phyloP scores from a whole-genome alignment of 2,113 vertebrate genomes.

The Otus sunia region DNA sequence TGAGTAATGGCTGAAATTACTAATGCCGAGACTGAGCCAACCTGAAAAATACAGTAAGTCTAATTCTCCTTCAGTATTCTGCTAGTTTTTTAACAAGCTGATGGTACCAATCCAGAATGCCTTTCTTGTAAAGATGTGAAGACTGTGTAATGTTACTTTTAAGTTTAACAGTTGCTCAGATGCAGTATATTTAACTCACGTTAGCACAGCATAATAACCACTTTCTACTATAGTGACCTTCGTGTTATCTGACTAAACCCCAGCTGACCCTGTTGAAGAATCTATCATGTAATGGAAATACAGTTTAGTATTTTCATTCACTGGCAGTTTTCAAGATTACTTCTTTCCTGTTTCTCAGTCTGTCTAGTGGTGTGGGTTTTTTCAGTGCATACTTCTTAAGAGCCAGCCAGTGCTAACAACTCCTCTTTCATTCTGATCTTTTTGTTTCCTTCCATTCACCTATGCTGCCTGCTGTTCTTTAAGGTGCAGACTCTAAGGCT shows the following conservation, averaged over 20 bases:
- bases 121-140: not conserved
- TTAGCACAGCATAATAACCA: not conserved
- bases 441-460: not conserved
- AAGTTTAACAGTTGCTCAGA: not conserved
- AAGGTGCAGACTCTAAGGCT: not conserved
- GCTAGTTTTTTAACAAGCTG: not conserved
- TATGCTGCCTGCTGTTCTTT: not conserved
- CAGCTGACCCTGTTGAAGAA: not conserved
- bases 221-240: not conserved
- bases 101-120: not conserved
- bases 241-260: not conserved
- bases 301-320: not conserved
- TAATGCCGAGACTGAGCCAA: not conserved
- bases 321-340: not conserved
- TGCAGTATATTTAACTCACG: not conserved
- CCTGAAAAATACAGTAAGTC: not conserved
- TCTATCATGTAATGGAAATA: not conserved
- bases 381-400: not conserved
- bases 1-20: not conserved
- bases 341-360: not conserved
- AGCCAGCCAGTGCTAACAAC: not conserved
- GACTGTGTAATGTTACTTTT: not conserved
- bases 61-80: not conserved
- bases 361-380: not conserved
- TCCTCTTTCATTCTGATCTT: not conserved